phyloP scores from a whole-genome alignment of 2,113 vertebrate genomes.

The Todiramphus chloris region DNA sequence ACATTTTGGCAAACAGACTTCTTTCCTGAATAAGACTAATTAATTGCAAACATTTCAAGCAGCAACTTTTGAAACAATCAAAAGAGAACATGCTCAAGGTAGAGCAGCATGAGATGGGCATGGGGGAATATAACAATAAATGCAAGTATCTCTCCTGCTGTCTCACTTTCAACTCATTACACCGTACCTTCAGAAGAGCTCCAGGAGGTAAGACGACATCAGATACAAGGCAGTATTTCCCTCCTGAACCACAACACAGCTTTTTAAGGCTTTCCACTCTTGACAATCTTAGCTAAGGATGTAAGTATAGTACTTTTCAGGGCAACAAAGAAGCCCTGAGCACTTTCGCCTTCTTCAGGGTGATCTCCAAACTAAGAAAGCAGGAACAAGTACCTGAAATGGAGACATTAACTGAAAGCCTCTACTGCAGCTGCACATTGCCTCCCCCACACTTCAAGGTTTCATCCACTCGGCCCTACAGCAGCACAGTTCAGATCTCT shows the following conservation, averaged over 20 bases:
- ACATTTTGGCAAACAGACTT: neutral
- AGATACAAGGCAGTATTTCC: neutral
- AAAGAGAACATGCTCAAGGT: neutral
- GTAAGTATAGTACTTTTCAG: neutral
- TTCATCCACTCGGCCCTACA: neutral
- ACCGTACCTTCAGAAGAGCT: neutral
- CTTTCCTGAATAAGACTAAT: neutral
- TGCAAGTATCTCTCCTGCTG: neutral
- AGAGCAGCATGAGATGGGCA: neutral
- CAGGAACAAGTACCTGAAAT: neutral
- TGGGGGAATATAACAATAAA: neutral
- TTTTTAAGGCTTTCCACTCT: neutral
- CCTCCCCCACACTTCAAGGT: neutral
- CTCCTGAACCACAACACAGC: neutral
- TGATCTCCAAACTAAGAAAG: neutral
- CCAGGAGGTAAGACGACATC: neutral
- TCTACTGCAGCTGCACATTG: neutral
- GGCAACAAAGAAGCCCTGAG: neutral
- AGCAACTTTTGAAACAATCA: neutral
- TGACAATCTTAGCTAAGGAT: neutral
- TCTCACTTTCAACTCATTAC: neutral
- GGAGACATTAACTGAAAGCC: neutral
- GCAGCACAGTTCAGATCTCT: neutral
- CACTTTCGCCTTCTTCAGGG: neutral
- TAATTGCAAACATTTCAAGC: neutral